Evolutionary conservation across 2,113 vertebrate species (phyloP).

Genomic region (Hyperopisus bebe): DNA sequence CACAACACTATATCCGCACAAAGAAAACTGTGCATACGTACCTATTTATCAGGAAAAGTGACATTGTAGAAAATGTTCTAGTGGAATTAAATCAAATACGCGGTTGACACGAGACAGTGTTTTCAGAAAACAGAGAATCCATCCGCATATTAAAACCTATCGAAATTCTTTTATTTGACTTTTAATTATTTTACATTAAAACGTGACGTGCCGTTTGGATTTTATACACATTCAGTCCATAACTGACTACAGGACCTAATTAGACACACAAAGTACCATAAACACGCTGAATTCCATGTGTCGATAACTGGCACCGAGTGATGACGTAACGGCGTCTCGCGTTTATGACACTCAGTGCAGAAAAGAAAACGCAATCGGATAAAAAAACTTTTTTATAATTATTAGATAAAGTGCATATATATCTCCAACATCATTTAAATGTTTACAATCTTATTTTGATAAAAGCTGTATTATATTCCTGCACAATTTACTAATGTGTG

Average conservation of each 20-base stretch:
- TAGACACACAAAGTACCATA: not conserved
- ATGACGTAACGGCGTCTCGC: not conserved
- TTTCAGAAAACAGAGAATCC: not conserved
- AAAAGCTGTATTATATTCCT: not conserved
- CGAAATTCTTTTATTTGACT: not conserved
- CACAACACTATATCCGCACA: not conserved
- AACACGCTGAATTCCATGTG: not conserved
- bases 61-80: constrained; percentile 33
- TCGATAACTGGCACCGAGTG: not conserved
- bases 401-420: not conserved
- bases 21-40: constrained; percentile 16
- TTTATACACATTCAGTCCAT: not conserved
- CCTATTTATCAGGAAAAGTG: constrained; percentile 56
- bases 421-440: not conserved
- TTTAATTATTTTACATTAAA: not conserved
- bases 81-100: not conserved
- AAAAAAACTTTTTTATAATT: not conserved
- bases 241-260: not conserved
- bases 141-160: too few relatives aligned
- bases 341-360: not conserved
- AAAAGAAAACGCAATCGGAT: not conserved
- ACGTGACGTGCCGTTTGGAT: not conserved
- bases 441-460: not conserved
- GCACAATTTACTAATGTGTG: not conserved
- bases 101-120: not conserved